Base-by-base conservation (phyloP, 2,888 invertebrate species). In the Noctua pronuba region DNA sequence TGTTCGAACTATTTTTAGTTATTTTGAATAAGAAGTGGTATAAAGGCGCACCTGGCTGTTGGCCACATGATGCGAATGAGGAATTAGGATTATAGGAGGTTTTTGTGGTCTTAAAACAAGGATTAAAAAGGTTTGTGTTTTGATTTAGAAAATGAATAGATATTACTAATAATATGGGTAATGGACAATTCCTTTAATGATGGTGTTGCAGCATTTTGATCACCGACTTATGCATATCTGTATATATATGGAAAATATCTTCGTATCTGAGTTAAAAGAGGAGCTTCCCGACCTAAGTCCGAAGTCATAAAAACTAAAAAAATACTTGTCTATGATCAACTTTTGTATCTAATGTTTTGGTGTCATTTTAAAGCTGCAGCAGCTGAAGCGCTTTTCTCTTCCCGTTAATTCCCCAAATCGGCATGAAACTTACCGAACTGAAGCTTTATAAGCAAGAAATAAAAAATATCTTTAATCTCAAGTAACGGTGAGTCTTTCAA, bases 1-100 rank as follows among this genome's bases (percentile, higher is more conserved):
- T 85, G 79, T 69, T 83, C 46, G 75, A 31, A 80, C 68, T 87
- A 83, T 86, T 86, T 86, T 85, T 75, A 77, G 80, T 80, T 66
- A 76, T 85, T 82, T 86, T 74, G 67, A 73, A 74, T 82, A 84
- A 88, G 87, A 80, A 85, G 77, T 73, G 62, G 75, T 86, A 89
- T 88, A 88, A 90, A 88, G 84, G 82, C 86, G 88, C 91, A 89
- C 83, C 86, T 89, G 89, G 87, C 52, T 69, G 28, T 73, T 69
- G 31, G 68, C 66, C 75, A 75, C 41, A 67, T 79, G 79, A 82
- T 79, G 73, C 55, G 73, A 76, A 71, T 77, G 71, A 62, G 70
- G 69, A 81, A 73, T 67, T 69, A 73, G 79, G 79, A 78, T 78
- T 79, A 52, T 31, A 66, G 16, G 8, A 31, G 16, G 35, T 71